phyloP scores from a whole-genome alignment of 2,113 vertebrate genomes.

The Sinocyclocheilus grahami region DNA sequence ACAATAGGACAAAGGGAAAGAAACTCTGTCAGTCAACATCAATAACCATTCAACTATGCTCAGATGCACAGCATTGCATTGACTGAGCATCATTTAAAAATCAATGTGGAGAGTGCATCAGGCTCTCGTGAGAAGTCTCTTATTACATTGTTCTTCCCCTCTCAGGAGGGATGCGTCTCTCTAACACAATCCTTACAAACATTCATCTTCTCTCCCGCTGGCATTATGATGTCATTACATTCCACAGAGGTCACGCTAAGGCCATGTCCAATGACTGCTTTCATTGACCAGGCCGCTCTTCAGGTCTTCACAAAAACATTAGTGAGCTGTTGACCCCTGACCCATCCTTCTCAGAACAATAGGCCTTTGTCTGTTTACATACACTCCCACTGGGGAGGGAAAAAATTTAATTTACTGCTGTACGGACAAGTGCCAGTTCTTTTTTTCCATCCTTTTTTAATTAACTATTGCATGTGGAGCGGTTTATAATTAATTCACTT shows the following conservation, averaged over 20 bases:
- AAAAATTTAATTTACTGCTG: slow-evolving; percentile 41
- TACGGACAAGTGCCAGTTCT: slow-evolving; percentile 33
- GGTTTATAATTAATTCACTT: slow-evolving; percentile 50
- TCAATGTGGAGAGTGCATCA: slow-evolving; percentile 33
- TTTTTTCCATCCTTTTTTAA: slow-evolving; percentile 35
- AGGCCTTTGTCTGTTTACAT: slow-evolving; percentile 3
- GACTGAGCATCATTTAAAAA: slow-evolving; percentile 25
- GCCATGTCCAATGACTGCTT: slow-evolving; percentile 14
- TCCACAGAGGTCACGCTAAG: background rate
- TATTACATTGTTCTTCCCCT: slow-evolving; percentile 24
- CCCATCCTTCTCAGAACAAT: background rate
- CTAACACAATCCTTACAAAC: slow-evolving; percentile 14
- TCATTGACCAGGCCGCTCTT: slow-evolving; percentile 34
- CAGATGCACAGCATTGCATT: slow-evolving; percentile 4
- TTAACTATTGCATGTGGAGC: slow-evolving; percentile 39
- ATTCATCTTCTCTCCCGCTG: slow-evolving; percentile 9
- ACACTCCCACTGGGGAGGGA: background rate
- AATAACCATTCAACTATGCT: background rate
- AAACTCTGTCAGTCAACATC: slow-evolving; percentile 18
- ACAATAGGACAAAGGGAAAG: background rate
- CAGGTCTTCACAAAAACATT: slow-evolving; percentile 14
- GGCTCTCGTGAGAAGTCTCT: slow-evolving; percentile 33
- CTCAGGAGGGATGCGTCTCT: background rate
- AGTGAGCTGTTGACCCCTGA: slow-evolving; percentile 37
- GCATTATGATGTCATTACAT: slow-evolving; percentile 43